These are phyloP conservation scores for Chascanopsetta lugubris DNA, from an alignment of 2,113 vertebrate genomes.

Conservation along the genomic window DNA sequence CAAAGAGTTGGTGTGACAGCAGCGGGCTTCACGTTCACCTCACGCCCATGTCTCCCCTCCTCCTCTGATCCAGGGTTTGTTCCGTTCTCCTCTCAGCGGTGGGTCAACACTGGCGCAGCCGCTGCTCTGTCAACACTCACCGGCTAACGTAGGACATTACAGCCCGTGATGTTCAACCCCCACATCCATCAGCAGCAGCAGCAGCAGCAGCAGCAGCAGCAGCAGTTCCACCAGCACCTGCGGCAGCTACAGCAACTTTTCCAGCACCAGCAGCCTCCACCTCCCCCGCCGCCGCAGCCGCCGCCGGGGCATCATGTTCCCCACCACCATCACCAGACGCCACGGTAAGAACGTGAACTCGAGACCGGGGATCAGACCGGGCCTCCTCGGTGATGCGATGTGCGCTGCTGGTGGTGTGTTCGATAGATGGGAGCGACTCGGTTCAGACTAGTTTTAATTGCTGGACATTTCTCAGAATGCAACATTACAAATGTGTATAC, in stretches of 20 bases:
- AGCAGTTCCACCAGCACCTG: conserved; percentile 89
- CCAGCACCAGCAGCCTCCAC: conserved; percentile 81
- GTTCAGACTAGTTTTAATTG: too few species aligned
- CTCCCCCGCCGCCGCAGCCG: conserved; percentile 73
- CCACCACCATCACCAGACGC: conserved; percentile 78
- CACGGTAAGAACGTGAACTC: conserved; percentile 83
- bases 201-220: conserved; percentile 87
- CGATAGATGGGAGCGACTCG: neutral
- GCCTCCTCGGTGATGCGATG: conserved; percentile 33
- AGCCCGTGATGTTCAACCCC: conserved; percentile 88
- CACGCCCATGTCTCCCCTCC: neutral
- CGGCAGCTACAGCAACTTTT: conserved; percentile 90
- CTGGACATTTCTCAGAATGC: neutral
- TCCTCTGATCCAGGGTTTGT: neutral
- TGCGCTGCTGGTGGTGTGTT: neutral
- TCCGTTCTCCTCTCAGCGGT: neutral
- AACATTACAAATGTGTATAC: neutral
- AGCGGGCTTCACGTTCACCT: neutral
- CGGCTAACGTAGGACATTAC: neutral
- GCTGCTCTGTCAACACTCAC: conserved; percentile 21
- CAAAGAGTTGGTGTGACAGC: neutral
- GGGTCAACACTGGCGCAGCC: conserved; percentile 1
- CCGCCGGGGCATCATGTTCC: conserved; percentile 79
- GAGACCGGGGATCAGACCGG: conserved; percentile 76
- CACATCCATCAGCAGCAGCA: conserved; percentile 85